A percentile compares a stretch with the other conserved stretches of the same genome.
Conservation (phyloP, 2,888 invertebrate genomes). For the Blera fallax region DNA sequence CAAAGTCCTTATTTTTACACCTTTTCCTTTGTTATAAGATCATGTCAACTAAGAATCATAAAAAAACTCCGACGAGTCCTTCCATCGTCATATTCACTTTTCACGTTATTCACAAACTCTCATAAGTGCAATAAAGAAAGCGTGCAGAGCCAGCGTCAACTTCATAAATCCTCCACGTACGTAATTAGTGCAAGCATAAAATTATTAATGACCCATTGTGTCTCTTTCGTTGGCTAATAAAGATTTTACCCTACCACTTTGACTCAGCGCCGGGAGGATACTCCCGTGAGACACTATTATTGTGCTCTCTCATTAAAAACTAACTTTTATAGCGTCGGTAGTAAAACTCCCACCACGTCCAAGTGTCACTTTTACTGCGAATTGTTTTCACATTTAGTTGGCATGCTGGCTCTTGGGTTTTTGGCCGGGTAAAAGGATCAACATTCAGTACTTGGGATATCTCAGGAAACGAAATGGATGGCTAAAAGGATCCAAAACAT, state of each 20-base stretch:
- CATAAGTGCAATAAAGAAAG: slow-evolving; percentile 35
- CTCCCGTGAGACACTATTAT: neutral
- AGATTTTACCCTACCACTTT: slow-evolving; percentile 22
- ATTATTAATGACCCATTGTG: slow-evolving; percentile 65
- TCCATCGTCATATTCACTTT: neutral
- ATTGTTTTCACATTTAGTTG: slow-evolving; percentile 59
- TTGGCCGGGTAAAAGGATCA: slow-evolving; percentile 25
- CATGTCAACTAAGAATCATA: neutral
- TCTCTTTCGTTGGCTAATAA: slow-evolving; percentile 19
- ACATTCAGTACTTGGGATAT: slow-evolving; percentile 29
- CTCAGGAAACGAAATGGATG: slow-evolving; percentile 33
- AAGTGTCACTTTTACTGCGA: slow-evolving; percentile 49
- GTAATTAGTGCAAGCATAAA: slow-evolving; percentile 52
- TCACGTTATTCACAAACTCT: neutral
- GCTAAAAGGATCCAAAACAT: slow-evolving; percentile 5
- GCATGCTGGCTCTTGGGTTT: slow-evolving; percentile 28
- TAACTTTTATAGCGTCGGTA: slow-evolving; percentile 33
- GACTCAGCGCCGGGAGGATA: neutral
- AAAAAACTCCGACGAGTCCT: neutral
- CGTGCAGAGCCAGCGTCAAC: slow-evolving; percentile 18
- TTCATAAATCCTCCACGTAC: slow-evolving; percentile 40
- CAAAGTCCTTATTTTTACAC: too few species aligned
- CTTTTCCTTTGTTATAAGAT: neutral
- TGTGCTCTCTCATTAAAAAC: slow-evolving; percentile 46
- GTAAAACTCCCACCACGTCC: slow-evolving; percentile 7